Percentiles rank a stretch among this genome's conserved stretches.
Conservation (phyloP, 2,113 vertebrate species). For the Gobiocypris rarus region DNA sequence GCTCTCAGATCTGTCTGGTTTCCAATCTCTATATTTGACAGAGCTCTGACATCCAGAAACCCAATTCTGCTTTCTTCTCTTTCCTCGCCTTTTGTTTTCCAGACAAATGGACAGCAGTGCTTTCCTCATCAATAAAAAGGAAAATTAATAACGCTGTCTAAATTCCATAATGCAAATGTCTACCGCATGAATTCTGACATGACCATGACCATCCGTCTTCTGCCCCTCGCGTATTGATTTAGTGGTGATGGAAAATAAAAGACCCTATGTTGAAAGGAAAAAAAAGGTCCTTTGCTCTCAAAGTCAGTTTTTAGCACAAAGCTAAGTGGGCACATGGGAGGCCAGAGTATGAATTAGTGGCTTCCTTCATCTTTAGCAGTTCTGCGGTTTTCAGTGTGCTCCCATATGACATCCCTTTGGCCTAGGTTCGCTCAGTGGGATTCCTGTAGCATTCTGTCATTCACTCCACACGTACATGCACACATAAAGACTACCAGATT, state of each 20-base stretch:
- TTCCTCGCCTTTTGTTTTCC: not conserved
- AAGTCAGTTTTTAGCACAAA: conserved; percentile 56
- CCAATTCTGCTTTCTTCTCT: not conserved
- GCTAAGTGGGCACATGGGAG: conserved; percentile 56
- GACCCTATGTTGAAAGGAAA: conserved; percentile 28
- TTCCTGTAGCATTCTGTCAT: conserved; percentile 63
- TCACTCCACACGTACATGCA: conserved; percentile 38
- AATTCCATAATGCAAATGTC: conserved; percentile 8
- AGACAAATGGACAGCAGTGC: not conserved
- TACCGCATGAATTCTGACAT: conserved; percentile 13
- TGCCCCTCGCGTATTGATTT: not conserved
- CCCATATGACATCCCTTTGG: conserved; percentile 54
- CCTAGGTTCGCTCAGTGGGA: conserved; percentile 44
- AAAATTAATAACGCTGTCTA: conserved; percentile 24
- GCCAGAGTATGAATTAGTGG: conserved; percentile 44
- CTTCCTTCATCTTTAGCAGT: conserved; percentile 43
- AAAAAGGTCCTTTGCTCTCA: conserved; percentile 33
- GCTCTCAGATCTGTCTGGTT: conserved; percentile 40
- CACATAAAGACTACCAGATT: conserved; percentile 47
- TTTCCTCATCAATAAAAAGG: conserved; percentile 25
- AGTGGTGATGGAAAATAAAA: conserved; percentile 34
- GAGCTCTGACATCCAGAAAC: conserved; percentile 54
- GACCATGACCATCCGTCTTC: conserved; percentile 6
- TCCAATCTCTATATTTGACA: conserved; percentile 61
- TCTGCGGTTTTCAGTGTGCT: conserved; percentile 28